Conservation (phyloP, 2,888 invertebrate genomes). For the Callinectes sapidus region DNA sequence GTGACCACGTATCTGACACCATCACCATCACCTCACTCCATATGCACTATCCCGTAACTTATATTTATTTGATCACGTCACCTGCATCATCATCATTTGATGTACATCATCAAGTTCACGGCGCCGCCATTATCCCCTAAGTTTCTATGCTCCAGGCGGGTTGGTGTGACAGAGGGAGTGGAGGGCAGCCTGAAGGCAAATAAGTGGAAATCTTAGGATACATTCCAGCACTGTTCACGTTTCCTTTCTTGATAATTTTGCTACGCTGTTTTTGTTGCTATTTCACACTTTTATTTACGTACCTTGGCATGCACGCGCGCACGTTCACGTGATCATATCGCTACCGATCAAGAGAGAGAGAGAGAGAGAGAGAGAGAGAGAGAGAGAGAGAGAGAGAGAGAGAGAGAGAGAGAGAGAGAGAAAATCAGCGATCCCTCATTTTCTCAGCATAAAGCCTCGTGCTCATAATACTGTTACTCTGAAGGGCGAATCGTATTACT, state of each 20-base stretch:
- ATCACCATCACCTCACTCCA: not conserved
- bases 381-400: constrained; percentile 38
- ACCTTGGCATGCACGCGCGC: not conserved
- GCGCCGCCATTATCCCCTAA: constrained; percentile 24
- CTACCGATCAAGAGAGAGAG: not conserved
- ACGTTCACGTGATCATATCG: not conserved
- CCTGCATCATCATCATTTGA: constrained; percentile 54
- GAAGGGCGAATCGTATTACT: constrained; percentile 15
- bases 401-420: constrained; percentile 23
- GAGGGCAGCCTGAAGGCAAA: not conserved
- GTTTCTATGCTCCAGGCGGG: not conserved
- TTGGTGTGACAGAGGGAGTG: not conserved
- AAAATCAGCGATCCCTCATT: not conserved
- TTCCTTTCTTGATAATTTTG: not conserved
- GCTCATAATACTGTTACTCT: constrained; percentile 10
- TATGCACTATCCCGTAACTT: constrained; percentile 9
- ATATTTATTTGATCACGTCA: constrained; percentile 51
- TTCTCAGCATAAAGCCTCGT: not conserved
- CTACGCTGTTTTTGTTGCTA: not conserved
- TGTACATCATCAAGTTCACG: constrained; percentile 47
- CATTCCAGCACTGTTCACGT: constrained; percentile 5
- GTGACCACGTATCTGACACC: constrained; percentile 24
- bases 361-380: constrained; percentile 40
- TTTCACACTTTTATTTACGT: not conserved
- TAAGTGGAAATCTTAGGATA: not conserved